phyloP scores from a whole-genome alignment of 2,113 vertebrate species.

The Ivindomyrus marchei region DNA sequence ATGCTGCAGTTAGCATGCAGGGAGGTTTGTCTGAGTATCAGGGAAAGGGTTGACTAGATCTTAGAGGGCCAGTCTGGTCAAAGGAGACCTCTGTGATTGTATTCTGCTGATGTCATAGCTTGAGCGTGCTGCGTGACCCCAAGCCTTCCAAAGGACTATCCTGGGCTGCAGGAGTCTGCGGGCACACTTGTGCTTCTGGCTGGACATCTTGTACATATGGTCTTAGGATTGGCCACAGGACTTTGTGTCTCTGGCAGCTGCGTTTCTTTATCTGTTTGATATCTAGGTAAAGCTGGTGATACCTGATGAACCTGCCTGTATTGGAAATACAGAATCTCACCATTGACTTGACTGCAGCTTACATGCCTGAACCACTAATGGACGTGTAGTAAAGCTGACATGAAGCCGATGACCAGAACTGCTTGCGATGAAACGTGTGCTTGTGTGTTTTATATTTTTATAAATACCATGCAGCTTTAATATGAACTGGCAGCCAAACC shows the following conservation, averaged over 20 bases:
- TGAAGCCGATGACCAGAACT: neutral
- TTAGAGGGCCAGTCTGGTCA: neutral
- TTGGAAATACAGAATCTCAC: neutral
- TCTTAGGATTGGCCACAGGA: conserved; percentile 38
- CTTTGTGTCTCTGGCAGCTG: neutral
- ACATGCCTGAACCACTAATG: neutral
- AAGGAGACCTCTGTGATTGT: neutral
- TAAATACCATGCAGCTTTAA: neutral
- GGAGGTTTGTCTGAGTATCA: neutral
- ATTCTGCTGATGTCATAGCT: neutral
- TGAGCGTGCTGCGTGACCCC: neutral
- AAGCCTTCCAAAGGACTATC: conserved; percentile 34
- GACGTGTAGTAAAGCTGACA: neutral
- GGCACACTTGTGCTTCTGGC: conserved; percentile 50
- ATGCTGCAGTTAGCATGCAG: neutral
- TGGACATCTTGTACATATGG: conserved; percentile 44
- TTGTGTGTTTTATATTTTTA: neutral
- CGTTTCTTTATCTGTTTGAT: neutral
- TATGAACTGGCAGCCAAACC: neutral
- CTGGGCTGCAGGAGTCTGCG: conserved; percentile 53
- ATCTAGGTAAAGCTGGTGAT: neutral
- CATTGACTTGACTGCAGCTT: neutral
- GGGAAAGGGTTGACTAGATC: neutral
- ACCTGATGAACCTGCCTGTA: neutral
- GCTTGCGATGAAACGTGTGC: neutral